Evolutionary conservation across 2,888 invertebrate genomes (phyloP), one percentile per base, ranked within the genome.

Genomic region (Dyspetes luteomarginatus): DNA sequence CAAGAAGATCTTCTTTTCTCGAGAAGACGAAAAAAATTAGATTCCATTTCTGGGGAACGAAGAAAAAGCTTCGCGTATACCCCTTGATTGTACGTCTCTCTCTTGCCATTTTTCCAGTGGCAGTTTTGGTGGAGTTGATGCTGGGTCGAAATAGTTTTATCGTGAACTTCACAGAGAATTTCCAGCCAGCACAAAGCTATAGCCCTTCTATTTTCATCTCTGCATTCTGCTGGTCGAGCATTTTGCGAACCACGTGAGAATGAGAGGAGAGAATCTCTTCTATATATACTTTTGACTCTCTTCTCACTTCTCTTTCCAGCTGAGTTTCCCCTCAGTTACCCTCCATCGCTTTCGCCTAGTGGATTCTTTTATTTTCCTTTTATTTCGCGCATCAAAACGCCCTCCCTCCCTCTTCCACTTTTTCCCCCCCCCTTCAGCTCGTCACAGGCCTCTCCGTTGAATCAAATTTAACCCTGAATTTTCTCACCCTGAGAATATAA

Each of bases 161-260:
- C 56, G 56, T 48, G 68, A 55, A 79, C 76, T 76, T 74, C 45
- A 74, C 65, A 73, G 15, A 56, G 74, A 43, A 28, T 22, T 26
- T 36, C 5, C 36, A 64, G 71, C 55, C 58, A 60, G 58, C 58
- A 56, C 43, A 45, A 50, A n/a, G n/a, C 58, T 72, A 24, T 22
- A 62, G 62, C 69, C 30, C 67, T 76, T 76, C 60, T 76, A 81
- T 76, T 77, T 81, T 77, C 81, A 77, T 81, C 77, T 68, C 68
- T 73, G 56, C 48, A 48, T 62, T 41, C 64, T 67, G 67, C 56
- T 67, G 74, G 67, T 50, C 78, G 78, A 82, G 72, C 62, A 64
- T 81, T 81, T 75, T 67, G 50, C 67, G 62, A 28, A 52, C 50
- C 15, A 60, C 55, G 28, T 30, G 26, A 48, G 64, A n/a, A n/a